Evolutionary conservation across 2,113 vertebrate species (phyloP).

Genomic region (Anoura caudifer): DNA sequence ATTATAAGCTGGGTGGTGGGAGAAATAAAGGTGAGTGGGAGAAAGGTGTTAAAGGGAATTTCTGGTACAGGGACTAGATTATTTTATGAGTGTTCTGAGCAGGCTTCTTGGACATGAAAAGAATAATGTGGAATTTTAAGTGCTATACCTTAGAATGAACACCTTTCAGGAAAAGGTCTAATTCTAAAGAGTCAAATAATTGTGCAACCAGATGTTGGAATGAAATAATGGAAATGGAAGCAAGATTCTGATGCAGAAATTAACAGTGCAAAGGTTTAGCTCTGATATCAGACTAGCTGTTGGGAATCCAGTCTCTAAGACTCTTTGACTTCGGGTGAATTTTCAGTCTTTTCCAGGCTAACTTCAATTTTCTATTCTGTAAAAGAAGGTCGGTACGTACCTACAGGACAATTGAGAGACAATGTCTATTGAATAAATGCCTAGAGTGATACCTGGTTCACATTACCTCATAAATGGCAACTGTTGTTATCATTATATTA

Average conservation of each 20-base stretch:
- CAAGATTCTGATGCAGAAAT: not conserved
- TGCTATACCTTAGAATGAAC: not conserved
- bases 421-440: not conserved
- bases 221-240: not conserved
- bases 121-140: not conserved
- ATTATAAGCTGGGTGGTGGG: not conserved
- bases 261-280: not conserved
- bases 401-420: constrained; percentile 18
- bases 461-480: not conserved
- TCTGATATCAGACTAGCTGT: not conserved
- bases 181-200: not conserved
- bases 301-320: not conserved
- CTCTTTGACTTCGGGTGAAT: not conserved
- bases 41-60: not conserved
- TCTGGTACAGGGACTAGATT: not conserved
- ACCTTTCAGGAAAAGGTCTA: not conserved
- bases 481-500: not conserved
- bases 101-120: not conserved
- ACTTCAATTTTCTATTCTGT: not conserved
- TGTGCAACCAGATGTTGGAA: not conserved
- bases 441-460: not conserved
- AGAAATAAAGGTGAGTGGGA: not conserved
- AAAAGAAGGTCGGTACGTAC: constrained; percentile 1
- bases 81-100: not conserved
- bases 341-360: not conserved